A percentile compares a stretch with the other conserved stretches of the same genome.
phyloP scores from a whole-genome alignment of 1,140 invertebrate genomes.

The Pectinophora gossypiella region DNA sequence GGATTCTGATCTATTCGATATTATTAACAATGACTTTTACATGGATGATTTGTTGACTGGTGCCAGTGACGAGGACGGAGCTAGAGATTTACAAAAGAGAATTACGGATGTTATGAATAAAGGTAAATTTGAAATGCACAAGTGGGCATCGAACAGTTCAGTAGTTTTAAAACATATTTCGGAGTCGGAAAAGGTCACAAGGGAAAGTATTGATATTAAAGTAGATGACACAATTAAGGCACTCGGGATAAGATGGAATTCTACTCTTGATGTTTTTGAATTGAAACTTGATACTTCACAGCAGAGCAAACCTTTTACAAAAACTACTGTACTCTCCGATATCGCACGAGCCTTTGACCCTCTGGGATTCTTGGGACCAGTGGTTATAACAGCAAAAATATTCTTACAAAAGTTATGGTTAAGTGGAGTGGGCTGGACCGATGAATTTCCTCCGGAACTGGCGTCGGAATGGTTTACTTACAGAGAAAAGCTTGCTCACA shows the following conservation, averaged over 20 bases:
- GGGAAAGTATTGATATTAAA: slow-evolving; percentile 9
- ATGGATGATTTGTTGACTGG: slow-evolving; percentile 63
- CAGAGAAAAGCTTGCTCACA: slow-evolving; percentile 6
- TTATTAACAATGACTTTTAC: slow-evolving; percentile 46
- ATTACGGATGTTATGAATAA: slow-evolving; percentile 21
- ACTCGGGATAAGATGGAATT: slow-evolving; percentile 42
- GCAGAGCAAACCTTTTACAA: slow-evolving; percentile 8
- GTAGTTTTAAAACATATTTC: slow-evolving; percentile 18
- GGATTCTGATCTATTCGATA: slow-evolving; percentile 29
- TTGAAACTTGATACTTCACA: neutral
- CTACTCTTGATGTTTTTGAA: slow-evolving; percentile 26
- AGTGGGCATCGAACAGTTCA: slow-evolving; percentile 44
- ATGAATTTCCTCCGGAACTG: slow-evolving; percentile 21
- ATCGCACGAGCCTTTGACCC: slow-evolving; percentile 18
- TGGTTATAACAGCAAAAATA: slow-evolving; percentile 54
- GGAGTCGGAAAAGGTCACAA: slow-evolving; percentile 1
- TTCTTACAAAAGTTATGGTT: slow-evolving; percentile 64
- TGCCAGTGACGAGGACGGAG: slow-evolving; percentile 30
- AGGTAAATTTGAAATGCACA: slow-evolving; percentile 36
- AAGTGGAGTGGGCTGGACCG: slow-evolving; percentile 50
- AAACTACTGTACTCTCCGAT: slow-evolving; percentile 29
- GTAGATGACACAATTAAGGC: slow-evolving; percentile 27
- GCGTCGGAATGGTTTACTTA: slow-evolving; percentile 24
- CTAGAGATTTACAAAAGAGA: slow-evolving; percentile 22
- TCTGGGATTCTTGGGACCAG: slow-evolving; percentile 52